Conservation (phyloP, 2,797 vertebrate genomes). For the Strix occidentalis region DNA sequence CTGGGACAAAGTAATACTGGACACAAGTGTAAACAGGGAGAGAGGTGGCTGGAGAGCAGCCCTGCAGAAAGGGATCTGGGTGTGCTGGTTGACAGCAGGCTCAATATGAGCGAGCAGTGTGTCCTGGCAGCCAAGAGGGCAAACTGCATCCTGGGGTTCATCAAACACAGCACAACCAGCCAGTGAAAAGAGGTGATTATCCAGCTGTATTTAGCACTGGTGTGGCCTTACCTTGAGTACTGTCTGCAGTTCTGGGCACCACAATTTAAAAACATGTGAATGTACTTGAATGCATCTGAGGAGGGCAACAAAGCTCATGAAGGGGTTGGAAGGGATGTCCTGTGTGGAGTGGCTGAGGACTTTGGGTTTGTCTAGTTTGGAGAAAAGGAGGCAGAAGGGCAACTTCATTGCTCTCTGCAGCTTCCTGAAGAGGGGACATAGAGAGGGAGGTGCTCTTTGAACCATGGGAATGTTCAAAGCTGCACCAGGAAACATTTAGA, state of each 20-base stretch:
- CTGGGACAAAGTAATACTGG: neutral
- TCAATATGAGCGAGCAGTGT: no score
- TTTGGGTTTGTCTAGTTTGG: no score
- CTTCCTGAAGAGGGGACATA: neutral
- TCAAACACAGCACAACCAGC: no score
- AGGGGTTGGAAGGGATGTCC: neutral
- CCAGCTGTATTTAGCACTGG: no score
- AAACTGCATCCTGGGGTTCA: neutral
- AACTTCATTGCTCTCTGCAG: neutral
- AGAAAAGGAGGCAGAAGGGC: no score
- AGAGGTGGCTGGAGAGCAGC: neutral
- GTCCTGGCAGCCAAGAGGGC: neutral
- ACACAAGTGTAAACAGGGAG: neutral
- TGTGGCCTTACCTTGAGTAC: neutral
- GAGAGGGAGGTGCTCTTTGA: neutral
- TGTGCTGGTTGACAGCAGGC: neutral
- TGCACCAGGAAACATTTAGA: neutral
- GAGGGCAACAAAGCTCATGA: neutral
- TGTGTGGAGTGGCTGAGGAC: no score
- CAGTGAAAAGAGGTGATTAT: no score
- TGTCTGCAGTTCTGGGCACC: neutral
- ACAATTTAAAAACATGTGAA: neutral
- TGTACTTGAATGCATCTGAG: neutral
- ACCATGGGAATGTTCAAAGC: neutral
- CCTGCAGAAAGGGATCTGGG: neutral